Conservation (phyloP, 2,113 vertebrate species). For the Heterocephalus glaber region DNA sequence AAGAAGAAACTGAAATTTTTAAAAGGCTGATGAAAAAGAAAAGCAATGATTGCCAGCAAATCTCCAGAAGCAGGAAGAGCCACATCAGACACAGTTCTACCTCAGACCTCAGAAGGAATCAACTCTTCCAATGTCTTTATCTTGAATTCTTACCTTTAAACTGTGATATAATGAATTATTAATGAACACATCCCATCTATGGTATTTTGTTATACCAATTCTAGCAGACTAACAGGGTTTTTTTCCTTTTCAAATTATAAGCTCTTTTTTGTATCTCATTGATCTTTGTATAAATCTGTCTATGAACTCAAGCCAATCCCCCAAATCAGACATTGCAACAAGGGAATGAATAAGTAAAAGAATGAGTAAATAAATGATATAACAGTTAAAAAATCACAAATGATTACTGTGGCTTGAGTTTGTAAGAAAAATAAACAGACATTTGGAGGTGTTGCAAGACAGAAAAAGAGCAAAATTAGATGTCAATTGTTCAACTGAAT, state of each 20-base stretch:
- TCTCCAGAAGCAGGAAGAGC: neutral
- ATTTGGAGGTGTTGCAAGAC: neutral
- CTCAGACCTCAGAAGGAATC: neutral
- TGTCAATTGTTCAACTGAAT: neutral
- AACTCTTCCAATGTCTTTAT: neutral
- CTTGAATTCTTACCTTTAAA: neutral
- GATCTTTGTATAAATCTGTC: slow-evolving; percentile 4
- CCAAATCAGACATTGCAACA: neutral
- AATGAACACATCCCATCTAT: neutral
- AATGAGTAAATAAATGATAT: neutral
- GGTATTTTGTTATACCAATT: neutral
- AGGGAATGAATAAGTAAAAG: neutral
- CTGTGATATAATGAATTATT: neutral
- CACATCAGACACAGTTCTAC: neutral
- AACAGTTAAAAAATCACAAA: neutral
- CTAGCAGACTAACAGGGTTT: neutral
- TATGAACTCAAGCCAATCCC: neutral
- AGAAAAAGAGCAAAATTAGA: neutral
- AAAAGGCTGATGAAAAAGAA: neutral
- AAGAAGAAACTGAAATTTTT: neutral
- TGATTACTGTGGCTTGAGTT: neutral
- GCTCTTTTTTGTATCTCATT: neutral
- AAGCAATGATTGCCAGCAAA: neutral
- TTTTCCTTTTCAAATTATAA: neutral
- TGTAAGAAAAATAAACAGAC: neutral